Evolutionary conservation across 1,140 invertebrate species (phyloP).

Genomic region (Bombus affinis): DNA sequence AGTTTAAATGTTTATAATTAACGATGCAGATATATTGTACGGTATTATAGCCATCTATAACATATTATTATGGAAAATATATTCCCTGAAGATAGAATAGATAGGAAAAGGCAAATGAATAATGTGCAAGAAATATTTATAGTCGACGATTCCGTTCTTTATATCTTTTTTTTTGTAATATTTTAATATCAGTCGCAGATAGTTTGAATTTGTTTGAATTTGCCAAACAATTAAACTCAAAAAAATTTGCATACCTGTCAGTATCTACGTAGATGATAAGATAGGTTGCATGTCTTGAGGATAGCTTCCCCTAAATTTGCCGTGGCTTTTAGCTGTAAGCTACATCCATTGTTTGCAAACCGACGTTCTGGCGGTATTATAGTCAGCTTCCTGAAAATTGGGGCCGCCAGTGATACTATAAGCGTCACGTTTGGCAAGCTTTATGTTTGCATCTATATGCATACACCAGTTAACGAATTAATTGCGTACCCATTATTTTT

Average conservation of each 20-base stretch:
- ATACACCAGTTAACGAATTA: neutral
- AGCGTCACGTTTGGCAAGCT: neutral
- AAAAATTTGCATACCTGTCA: neutral
- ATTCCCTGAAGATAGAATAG: neutral
- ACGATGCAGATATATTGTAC: neutral
- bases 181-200: neutral
- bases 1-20: neutral
- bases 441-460: neutral
- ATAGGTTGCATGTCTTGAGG: neutral
- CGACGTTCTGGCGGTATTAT: conserved; percentile 17
- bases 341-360: conserved; percentile 25
- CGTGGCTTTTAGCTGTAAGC: conserved; percentile 15
- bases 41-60: neutral
- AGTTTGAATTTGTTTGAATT: neutral
- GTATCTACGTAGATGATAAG: neutral
- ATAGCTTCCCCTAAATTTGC: conserved; percentile 28
- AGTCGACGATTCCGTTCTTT: neutral
- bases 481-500: neutral
- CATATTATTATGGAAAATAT: neutral
- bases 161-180: too few species aligned
- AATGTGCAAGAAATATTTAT: neutral
- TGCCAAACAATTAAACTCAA: neutral
- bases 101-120: neutral
- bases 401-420: neutral
- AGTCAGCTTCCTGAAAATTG: conserved; percentile 11